Evolutionary conservation across 2,113 vertebrate genomes (phyloP).

Genomic region (Pantherophis guttatus): DNA sequence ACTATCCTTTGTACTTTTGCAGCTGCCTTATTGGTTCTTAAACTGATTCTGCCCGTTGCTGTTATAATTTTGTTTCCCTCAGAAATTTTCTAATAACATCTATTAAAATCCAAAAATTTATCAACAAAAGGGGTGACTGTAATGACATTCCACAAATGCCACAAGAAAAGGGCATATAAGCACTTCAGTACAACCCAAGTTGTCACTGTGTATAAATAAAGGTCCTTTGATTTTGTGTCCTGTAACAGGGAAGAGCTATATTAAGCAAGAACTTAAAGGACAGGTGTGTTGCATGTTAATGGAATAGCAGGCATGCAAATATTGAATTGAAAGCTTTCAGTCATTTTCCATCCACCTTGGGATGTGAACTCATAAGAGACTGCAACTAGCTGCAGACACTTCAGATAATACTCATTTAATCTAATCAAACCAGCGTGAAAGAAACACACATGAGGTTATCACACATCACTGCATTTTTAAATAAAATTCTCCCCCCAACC

Average conservation of each 20-base stretch:
- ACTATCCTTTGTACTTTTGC: neutral
- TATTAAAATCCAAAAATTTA: neutral
- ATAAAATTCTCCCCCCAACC: conserved; percentile 32
- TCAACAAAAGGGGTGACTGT: neutral
- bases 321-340: neutral
- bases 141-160: neutral
- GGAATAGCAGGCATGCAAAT: neutral
- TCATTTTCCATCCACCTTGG: neutral
- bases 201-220: neutral
- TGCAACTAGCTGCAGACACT: neutral
- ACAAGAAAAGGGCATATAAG: neutral
- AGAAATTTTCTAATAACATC: neutral
- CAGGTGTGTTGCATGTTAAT: rapidly evolving
- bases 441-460: conserved; percentile 40
- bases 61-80: neutral
- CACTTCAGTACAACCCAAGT: neutral
- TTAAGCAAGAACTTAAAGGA: neutral
- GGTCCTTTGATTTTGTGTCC: neutral
- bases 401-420: neutral
- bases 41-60: neutral
- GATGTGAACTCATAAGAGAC: neutral
- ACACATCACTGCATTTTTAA: conserved; percentile 33
- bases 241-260: neutral
- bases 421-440: conserved; percentile 32
- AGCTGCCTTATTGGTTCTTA: neutral